A percentile compares a stretch with the other conserved stretches of the same genome.
phyloP scores from a whole-genome alignment of 2,888 invertebrate genomes.

The Mamestra brassicae region DNA sequence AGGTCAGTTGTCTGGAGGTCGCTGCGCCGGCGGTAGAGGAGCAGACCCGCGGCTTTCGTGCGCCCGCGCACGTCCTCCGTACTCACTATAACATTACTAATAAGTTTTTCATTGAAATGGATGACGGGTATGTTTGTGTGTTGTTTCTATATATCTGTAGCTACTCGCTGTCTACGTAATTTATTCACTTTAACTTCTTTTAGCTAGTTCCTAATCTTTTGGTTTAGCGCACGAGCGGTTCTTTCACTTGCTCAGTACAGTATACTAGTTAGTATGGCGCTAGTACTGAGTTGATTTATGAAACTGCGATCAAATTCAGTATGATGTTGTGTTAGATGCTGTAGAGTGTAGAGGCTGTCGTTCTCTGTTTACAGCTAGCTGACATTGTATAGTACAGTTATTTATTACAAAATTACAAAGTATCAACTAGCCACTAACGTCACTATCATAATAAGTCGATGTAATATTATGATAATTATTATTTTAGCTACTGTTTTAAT shows the following conservation, averaged over 20 bases:
- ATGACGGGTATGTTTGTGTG: conserved; percentile 33
- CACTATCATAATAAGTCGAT: neutral
- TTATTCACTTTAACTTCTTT: neutral
- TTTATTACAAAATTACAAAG: conserved; percentile 1
- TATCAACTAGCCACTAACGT: conserved; percentile 5
- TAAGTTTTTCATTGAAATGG: conserved; percentile 16
- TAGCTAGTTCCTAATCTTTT: conserved; percentile 11
- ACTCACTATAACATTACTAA: conserved; percentile 16
- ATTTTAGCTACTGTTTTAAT: conserved; percentile 16
- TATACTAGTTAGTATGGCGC: neutral
- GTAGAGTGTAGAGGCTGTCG: neutral
- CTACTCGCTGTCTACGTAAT: conserved; percentile 1
- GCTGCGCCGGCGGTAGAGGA: neutral
- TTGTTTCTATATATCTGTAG: conserved; percentile 16
- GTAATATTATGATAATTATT: conserved; percentile 2
- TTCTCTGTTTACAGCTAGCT: neutral
- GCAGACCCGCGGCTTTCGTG: neutral
- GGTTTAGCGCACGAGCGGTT: neutral
- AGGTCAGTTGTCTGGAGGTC: neutral
- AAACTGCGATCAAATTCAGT: neutral
- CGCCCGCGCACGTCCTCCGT: conserved; percentile 1
- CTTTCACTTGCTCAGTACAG: neutral
- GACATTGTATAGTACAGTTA: neutral
- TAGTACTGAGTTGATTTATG: neutral
- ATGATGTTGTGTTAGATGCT: neutral